Base-by-base conservation (phyloP, 2,888 invertebrate genomes). In the Drosophila mayaguana region DNA sequence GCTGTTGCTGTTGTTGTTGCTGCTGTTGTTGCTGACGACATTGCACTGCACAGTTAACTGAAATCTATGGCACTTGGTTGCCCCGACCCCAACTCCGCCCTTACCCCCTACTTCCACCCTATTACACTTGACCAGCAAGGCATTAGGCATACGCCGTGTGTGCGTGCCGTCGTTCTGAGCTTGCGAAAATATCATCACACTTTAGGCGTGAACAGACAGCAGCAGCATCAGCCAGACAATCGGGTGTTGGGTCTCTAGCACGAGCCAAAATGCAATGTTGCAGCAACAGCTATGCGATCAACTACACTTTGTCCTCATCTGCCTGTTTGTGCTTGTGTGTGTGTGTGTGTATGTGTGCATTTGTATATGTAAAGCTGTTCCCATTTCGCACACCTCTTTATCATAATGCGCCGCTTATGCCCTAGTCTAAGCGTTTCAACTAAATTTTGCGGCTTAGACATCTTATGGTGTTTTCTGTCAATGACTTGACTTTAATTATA, bases 21-120 rank as follows among this genome's bases (percentile, higher is more conserved):
- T 53, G 83, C 4, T 36, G 36, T 8, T 28, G 28, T 51, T 57
- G 85, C 68, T 69, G 82, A 68, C 82, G 72, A 73, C 82, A 63
- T 55, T 59, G 65, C 75, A 65, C 63, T 45, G 73, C 72, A 83
- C 70, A 81, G 85, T 72, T 82, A 88, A 88, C 80, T 70, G 70
- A 80, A 83, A 85, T 90, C 86, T 74, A 83, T 85, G 76, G 89
- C 54, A 28, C 25, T 25, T 25, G 36, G 32, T 9, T n/a, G 11
- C 6, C n/a, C 34, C 32, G 16, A 16, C 16, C 12, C 28, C 48
- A 28, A 11, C 28, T 2, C n/a, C 4, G 5, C 2, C 28, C 25
- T 5, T 12, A 43, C 28, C 8, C 7, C 28, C 25, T 18, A 4
- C 9, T 20, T 22, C n/a, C 38, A 36, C 51, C 48, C 55, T 32